These are phyloP conservation scores for Stylophora pistillata DNA, from an alignment of 64 coral and sea anemone species.

Conservation along the genomic window DNA sequence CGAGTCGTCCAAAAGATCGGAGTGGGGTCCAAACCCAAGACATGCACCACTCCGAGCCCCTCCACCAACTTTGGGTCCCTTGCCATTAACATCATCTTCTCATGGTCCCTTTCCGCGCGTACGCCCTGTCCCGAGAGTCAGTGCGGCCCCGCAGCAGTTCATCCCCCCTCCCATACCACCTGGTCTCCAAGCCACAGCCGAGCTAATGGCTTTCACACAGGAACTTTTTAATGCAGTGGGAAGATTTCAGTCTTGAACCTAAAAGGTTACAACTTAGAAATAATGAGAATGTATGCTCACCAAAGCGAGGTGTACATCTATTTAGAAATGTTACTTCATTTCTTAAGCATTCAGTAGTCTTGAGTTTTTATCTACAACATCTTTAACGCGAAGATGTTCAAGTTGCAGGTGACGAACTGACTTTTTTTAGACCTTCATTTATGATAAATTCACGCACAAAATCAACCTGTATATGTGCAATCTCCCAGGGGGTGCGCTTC, in stretches of 20 bases:
- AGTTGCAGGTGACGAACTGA: too few species aligned
- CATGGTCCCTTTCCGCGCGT: neutral
- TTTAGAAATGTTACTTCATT: too few species aligned
- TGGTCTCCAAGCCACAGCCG: constrained; percentile 22
- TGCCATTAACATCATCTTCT: neutral
- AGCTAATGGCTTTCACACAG: constrained; percentile 27
- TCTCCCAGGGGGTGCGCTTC: too few species aligned
- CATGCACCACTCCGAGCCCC: neutral
- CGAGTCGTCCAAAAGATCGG: neutral
- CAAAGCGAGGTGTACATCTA: too few species aligned
- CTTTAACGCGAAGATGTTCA: too few species aligned
- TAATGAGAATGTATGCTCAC: neutral
- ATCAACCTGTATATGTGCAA: too few species aligned
- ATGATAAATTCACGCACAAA: too few species aligned
- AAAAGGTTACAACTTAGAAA: neutral
- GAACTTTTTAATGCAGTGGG: constrained; percentile 29
- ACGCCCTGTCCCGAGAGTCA: neutral
- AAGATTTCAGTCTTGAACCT: constrained; percentile 3
- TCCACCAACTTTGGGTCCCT: neutral
- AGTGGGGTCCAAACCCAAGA: neutral
- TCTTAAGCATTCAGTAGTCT: too few species aligned
- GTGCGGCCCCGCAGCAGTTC: neutral
- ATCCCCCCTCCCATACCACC: constrained; percentile 10
- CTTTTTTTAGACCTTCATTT: too few species aligned
- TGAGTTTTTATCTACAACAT: too few species aligned